Base-by-base conservation (phyloP, 2,888 invertebrate species). In the Eristalis intricaria region DNA sequence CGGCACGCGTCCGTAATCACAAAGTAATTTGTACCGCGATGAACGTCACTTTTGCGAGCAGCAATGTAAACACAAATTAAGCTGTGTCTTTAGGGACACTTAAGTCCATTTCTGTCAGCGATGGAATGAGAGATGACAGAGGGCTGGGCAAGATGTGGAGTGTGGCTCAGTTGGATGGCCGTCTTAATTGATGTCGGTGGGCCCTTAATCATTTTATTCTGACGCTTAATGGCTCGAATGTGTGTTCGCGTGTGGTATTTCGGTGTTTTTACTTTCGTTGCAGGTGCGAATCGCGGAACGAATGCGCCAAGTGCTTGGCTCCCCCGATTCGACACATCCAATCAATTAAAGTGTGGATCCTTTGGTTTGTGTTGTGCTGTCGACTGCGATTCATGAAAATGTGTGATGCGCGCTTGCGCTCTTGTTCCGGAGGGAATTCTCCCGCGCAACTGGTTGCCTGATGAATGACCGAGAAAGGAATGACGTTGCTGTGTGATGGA, bases 61-160 rank as follows among this genome's bases (percentile, higher is more conserved):
- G 76, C 84, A 87, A 87, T 87, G 87, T 87, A 87, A 87, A 87
- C 87, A 87, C 43, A 68, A 75, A 87, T 87, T 87, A 87, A 83
- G 84, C 69, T 63, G 78, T 73, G 84, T 87, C 79, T 87, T 87
- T 87, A 87, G 80, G 73, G 71, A 73, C 80, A 84, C 79, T 87
- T 87, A 87, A 80, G 84, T 71, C 79, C 68, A 83, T 83, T 86
- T 79, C 70, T 86, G 86, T 86, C 83, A 86, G 78, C 70, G 60
- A 38, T 32, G 64, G 77, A 81, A 76, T 73, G 81, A 68, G 74
- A 77, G 76, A 61, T 80, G 65, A 22, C 61, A 13, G 23, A 10
- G 40, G 22, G 40, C 58, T 70, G 70, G 32, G 10, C 32, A 70
- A 26, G 15, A 43, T 43, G 43, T 43, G 50, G 32, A 32, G 61